Conservation (phyloP, 2,797 vertebrate genomes). For the Parotocinclus haroldoi region DNA sequence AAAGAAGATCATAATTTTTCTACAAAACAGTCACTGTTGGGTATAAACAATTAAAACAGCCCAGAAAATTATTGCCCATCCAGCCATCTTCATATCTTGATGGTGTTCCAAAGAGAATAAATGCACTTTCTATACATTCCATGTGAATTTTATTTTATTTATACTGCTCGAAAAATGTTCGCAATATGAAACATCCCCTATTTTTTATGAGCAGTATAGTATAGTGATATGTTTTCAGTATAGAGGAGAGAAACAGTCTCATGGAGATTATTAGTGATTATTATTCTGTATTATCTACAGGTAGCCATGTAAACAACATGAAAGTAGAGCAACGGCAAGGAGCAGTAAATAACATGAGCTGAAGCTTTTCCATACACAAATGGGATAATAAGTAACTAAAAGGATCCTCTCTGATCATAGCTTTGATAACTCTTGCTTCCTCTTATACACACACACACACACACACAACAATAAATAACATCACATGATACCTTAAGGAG, state of each 20-base stretch:
- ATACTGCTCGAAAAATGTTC: too few relatives aligned
- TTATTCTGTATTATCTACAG: not conserved
- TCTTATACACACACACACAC: not conserved
- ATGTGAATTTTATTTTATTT: too few relatives aligned
- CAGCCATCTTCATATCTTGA: too few relatives aligned
- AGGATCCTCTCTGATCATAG: not conserved
- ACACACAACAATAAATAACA: not conserved
- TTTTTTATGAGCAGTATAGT: too few relatives aligned
- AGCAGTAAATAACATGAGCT: conserved; percentile 19
- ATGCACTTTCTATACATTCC: too few relatives aligned
- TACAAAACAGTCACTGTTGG: too few relatives aligned
- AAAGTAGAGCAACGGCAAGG: not conserved
- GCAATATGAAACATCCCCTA: too few relatives aligned
- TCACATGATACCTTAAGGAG: conserved; percentile 84
- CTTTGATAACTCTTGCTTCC: not conserved
- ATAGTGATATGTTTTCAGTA: too few relatives aligned
- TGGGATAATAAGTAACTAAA: conserved; percentile 16
- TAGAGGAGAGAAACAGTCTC: not conserved
- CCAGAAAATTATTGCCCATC: too few relatives aligned
- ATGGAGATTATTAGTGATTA: conserved; percentile 11
- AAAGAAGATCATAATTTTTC: too few relatives aligned
- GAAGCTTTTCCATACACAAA: not conserved
- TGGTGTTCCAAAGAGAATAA: too few relatives aligned
- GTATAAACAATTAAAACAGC: too few relatives aligned
- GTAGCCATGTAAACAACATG: not conserved